Evolutionary conservation across 2,113 vertebrate species (phyloP).

Genomic region (Leptobrachium leishanense): DNA sequence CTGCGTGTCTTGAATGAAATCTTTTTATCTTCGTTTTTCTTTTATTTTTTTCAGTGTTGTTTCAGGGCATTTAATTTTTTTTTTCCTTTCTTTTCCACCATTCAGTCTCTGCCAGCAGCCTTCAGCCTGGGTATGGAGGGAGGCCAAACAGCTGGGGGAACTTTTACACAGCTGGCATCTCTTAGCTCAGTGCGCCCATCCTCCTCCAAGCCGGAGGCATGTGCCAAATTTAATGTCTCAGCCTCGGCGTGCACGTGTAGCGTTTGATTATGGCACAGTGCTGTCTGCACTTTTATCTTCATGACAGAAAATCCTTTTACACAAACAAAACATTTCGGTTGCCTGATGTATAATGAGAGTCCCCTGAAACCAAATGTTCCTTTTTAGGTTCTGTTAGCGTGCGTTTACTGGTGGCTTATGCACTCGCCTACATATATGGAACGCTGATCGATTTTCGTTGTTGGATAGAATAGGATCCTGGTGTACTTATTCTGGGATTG

Average conservation of each 20-base stretch:
- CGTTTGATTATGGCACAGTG: conserved; percentile 8
- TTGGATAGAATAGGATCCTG: too few relatives aligned
- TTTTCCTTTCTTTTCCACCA: conserved; percentile 16
- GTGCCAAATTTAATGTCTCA: conserved; percentile 35
- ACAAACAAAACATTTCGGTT: not conserved
- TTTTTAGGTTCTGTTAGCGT: too few relatives aligned
- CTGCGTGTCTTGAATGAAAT: too few relatives aligned
- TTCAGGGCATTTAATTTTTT: too few relatives aligned
- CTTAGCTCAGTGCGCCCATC: conserved; percentile 6
- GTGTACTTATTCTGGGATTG: too few relatives aligned
- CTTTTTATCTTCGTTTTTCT: too few relatives aligned
- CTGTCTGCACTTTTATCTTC: not conserved
- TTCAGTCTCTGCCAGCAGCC: conserved; percentile 34
- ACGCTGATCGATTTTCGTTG: too few relatives aligned
- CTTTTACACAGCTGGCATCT: conserved; percentile 30
- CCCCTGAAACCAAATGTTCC: not conserved
- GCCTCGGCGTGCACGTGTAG: conserved; percentile 3
- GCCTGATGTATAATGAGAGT: not conserved
- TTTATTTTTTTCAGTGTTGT: too few relatives aligned
- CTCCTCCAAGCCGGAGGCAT: conserved; percentile 1
- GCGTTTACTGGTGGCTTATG: too few relatives aligned
- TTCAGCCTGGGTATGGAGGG: not conserved
- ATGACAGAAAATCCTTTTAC: conserved; percentile 1
- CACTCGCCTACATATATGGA: too few relatives aligned
- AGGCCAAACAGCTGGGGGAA: conserved; percentile 33